phyloP scores from a whole-genome alignment of 2,888 invertebrate genomes.

The Heterodera filipjevi region DNA sequence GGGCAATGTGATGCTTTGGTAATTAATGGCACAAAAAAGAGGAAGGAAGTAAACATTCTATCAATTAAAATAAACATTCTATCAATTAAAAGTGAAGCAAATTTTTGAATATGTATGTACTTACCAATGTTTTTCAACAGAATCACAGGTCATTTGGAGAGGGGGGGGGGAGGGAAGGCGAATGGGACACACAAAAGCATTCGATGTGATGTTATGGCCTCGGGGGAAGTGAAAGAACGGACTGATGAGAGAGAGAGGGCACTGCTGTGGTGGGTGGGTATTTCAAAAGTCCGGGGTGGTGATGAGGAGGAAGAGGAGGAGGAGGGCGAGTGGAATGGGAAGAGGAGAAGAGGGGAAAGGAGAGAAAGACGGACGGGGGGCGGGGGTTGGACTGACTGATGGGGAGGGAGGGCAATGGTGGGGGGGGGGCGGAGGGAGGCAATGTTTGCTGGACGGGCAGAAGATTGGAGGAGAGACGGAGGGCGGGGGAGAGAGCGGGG shows the following conservation, averaged over 20 bases:
- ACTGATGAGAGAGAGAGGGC: not conserved
- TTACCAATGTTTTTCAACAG: not conserved
- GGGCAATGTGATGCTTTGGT: not conserved
- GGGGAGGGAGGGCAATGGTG: not conserved
- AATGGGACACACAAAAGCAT: too few species aligned
- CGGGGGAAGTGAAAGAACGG: not conserved
- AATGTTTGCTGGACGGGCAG: conserved; percentile 9
- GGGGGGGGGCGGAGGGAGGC: not conserved
- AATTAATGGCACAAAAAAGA: not conserved
- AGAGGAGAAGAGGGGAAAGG: not conserved
- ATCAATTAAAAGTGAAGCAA: too few species aligned
- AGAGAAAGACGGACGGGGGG: not conserved
- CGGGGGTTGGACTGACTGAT: not conserved
- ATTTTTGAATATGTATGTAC: too few species aligned
- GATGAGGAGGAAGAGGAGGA: not conserved
- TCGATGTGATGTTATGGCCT: too few species aligned
- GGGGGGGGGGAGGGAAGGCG: not conserved
- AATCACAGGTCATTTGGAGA: not conserved
- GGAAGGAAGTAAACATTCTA: too few species aligned
- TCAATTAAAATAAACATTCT: too few species aligned
- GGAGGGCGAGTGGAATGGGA: not conserved
- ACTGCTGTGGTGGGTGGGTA: not conserved
- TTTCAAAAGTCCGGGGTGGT: not conserved
- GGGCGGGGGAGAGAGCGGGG: not conserved
- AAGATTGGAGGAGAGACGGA: not conserved